Conservation (phyloP, 2,113 vertebrate species). For the Sturnus vulgaris region DNA sequence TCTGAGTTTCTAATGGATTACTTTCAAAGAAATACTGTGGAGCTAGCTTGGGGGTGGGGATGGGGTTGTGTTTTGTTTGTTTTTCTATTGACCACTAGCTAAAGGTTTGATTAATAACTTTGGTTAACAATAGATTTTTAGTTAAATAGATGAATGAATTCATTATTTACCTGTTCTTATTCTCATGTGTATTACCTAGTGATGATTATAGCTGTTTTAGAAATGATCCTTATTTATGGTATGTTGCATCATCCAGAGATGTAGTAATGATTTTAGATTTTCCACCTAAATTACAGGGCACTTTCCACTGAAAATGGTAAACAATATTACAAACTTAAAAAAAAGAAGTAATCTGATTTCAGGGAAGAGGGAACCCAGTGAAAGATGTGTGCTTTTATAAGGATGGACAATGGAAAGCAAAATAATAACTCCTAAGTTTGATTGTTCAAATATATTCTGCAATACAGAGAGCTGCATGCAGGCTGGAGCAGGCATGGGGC, state of each 20-base stretch:
- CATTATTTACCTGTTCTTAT: constrained; percentile 74
- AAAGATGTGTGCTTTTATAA: constrained; percentile 97
- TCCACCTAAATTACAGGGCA: constrained; percentile 79
- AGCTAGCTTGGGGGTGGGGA: not conserved
- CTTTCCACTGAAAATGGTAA: constrained; percentile 86
- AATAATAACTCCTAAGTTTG: constrained; percentile 99
- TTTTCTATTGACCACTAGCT: constrained; percentile 66
- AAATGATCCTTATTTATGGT: constrained; percentile 73
- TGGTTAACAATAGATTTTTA: constrained; percentile 71
- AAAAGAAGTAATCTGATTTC: constrained; percentile 87
- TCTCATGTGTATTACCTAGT: constrained; percentile 59
- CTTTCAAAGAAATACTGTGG: constrained; percentile 41
- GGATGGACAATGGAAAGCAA: constrained; percentile 97
- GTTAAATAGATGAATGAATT: constrained; percentile 74
- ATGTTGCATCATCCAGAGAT: constrained; percentile 74
- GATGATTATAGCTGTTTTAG: constrained; percentile 75
- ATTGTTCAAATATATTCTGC: constrained; percentile 99
- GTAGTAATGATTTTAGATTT: constrained; percentile 83
- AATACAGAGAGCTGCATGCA: constrained; percentile 85
- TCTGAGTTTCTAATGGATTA: constrained; percentile 47
- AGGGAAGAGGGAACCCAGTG: constrained; percentile 86
- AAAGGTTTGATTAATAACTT: constrained; percentile 76
- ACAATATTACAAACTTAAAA: constrained; percentile 81
- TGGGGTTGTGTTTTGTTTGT: not conserved
- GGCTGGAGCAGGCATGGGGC: constrained; percentile 92